Evolutionary conservation across 2,113 vertebrate species (phyloP), one percentile per base, ranked within the genome.

Genomic region (Lates calcarifer): DNA sequence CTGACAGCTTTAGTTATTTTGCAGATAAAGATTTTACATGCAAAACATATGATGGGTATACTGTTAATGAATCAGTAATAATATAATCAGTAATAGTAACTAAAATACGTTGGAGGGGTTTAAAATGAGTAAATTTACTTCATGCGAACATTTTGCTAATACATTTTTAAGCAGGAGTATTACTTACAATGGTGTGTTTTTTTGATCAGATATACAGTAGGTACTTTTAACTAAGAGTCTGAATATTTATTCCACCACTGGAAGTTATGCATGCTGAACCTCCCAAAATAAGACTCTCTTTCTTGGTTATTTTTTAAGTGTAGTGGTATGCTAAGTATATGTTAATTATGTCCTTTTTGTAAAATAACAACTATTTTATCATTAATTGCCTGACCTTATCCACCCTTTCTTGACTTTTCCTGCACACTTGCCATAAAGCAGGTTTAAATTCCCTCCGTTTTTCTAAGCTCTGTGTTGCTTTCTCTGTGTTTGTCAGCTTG

Each of bases 361-460:
- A 31, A 72, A 62, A 62, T 18, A 55, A 37, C 37, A 65, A 6
- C 57, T 55, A 18, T 66, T 55, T 49, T 72, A 22, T 37, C 9
- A 1, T 45, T n/a, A 65, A 60, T 72, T 41, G 20, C n/a, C 14
- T 17, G 33, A 72, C 39, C 9, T 55, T 35, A 35, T 69, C n/a
- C 35, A 45, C 43, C 17, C 15, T 35, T 10, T 18, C 56, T n/a
- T 10, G n/a, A 58, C 20, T 45, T 24, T 55, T n/a, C 9, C 13
- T 62, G 63, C 22, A 53, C 28, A 43, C 12, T 37, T 20, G 3
- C 51, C 20, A 13, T 28, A 35, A 75, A 70, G 24, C 31, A 26
- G 37, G 1, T 31, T 70, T 71, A 45, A 29, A 45, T 58, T 28
- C 45, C 18, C 18, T 8, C n/a, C 1, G 1, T 22, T 37, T 1